Conservation (phyloP, 2,888 invertebrate species). For the Chymomyza caudatula region DNA sequence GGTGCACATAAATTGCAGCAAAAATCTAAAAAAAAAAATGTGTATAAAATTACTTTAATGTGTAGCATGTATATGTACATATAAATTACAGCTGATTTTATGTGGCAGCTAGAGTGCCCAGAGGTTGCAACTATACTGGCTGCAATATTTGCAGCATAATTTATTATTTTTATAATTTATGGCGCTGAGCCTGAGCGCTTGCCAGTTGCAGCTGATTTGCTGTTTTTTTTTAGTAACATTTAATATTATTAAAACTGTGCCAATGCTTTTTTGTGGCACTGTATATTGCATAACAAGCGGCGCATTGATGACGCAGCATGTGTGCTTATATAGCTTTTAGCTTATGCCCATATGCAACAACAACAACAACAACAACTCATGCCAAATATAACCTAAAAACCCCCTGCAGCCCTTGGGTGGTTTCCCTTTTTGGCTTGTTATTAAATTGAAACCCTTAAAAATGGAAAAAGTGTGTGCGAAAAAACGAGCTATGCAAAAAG, state of each 20-base stretch:
- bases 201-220: not conserved
- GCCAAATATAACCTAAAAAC: not conserved
- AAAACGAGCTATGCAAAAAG: conserved; percentile 16
- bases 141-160: conserved; percentile 39
- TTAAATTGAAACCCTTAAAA: conserved; percentile 50
- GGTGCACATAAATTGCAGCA: conserved; percentile 44
- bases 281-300: not conserved
- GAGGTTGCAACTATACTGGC: not conserved
- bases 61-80: conserved; percentile 15
- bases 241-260: not conserved
- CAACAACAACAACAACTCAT: not conserved
- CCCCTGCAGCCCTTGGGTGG: conserved; percentile 14
- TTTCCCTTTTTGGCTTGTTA: conserved; percentile 13
- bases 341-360: not conserved
- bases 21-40: conserved; percentile 17
- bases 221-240: not conserved
- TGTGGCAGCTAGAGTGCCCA: conserved; percentile 28
- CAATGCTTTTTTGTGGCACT: no score
- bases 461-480: conserved; percentile 9
- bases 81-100: conserved; percentile 47
- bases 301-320: not conserved
- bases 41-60: conserved; percentile 15
- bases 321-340: not conserved
- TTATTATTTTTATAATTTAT: conserved; percentile 53
- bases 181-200: conserved; percentile 4